Evolutionary conservation across 2,888 invertebrate genomes (phyloP).

Genomic region (Clanis bilineata): DNA sequence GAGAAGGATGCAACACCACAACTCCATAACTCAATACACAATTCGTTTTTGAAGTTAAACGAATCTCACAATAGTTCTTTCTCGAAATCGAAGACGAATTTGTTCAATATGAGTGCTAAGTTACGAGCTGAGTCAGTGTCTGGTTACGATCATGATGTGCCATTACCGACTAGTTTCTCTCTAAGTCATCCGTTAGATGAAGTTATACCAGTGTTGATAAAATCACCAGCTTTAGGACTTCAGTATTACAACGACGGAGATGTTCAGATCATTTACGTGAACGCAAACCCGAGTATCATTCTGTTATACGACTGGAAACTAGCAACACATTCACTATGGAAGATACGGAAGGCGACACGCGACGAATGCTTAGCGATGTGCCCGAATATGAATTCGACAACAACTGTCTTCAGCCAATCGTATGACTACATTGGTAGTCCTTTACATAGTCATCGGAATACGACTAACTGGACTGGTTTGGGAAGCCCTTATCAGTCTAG

Average conservation of each 20-base stretch:
- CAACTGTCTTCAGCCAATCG: conserved; percentile 68
- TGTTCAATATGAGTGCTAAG: conserved; percentile 66
- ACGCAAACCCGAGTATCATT: conserved; percentile 89
- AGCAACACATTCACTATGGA: conserved; percentile 91
- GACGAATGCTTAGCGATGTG: conserved; percentile 87
- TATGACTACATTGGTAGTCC: conserved; percentile 69
- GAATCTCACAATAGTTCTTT: conserved; percentile 66
- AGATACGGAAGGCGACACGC: conserved; percentile 87
- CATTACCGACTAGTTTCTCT: conserved; percentile 91
- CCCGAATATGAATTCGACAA: conserved; percentile 71
- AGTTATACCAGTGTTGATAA: conserved; percentile 91
- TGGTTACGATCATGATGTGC: conserved; percentile 71
- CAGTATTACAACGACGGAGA: conserved; percentile 85
- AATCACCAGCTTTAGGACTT: conserved; percentile 81
- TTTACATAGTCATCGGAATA: conserved; percentile 63
- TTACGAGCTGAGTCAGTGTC: conserved; percentile 62
- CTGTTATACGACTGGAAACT: conserved; percentile 90
- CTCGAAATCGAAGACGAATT: conserved; percentile 52
- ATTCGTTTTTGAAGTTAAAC: conserved; percentile 62
- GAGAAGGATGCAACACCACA: conserved; percentile 84
- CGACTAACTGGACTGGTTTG: conserved; percentile 61
- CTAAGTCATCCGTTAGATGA: conserved; percentile 95
- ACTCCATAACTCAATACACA: conserved; percentile 57
- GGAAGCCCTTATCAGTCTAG: conserved; percentile 70
- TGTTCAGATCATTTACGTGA: conserved; percentile 88